Evolutionary conservation across 1,140 invertebrate genomes (phyloP), one percentile per base, ranked within the genome.

Genomic region (Drosophila auraria): DNA sequence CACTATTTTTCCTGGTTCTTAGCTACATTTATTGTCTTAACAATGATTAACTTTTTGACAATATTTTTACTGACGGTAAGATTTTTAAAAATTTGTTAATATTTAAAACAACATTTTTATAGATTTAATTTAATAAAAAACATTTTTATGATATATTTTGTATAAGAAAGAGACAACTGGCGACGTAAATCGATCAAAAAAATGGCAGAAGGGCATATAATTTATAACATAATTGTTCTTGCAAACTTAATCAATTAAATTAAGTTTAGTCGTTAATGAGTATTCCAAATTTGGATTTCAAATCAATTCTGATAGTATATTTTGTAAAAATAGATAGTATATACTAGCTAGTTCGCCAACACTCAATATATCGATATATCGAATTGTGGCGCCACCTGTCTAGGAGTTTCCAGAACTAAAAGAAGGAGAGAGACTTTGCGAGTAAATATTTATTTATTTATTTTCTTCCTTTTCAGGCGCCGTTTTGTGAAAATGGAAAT

Each of bases 61-160:
- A 12, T 56, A 27, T 71, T 71, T 30, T 17, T 70, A 15, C 25
- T 75, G 2, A 71, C 23, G 56, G 56, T 74, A 62, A 30, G 71
- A 27, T 9, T 33, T 11, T 9, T 9, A 33, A 27, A 20, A 20
- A 20, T 20, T 20, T 20, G 20, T 20, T 20, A 20, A 20, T 20
- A 20, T 20, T 1, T 20, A 20, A 20, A 20, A 20, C 0, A 20
- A 20, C 20, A 27, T 33, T 33, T 11, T 9, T 9, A 33, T 30
- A n/a, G n/a, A n/a, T n/a, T n/a, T 20, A 20, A 20, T 20, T 20
- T 20, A 20, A 1, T 20, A 20, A 20, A 20, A 20, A 20, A 20
- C 20, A 27, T 33, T 33, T 11, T 9, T 9, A 33, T 30, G 27
- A 1, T 30, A 7, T 30, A 30, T 30, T 30, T 30, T 7, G 6